Conservation (phyloP, 2,113 vertebrate genomes). For the Panthera leo region DNA sequence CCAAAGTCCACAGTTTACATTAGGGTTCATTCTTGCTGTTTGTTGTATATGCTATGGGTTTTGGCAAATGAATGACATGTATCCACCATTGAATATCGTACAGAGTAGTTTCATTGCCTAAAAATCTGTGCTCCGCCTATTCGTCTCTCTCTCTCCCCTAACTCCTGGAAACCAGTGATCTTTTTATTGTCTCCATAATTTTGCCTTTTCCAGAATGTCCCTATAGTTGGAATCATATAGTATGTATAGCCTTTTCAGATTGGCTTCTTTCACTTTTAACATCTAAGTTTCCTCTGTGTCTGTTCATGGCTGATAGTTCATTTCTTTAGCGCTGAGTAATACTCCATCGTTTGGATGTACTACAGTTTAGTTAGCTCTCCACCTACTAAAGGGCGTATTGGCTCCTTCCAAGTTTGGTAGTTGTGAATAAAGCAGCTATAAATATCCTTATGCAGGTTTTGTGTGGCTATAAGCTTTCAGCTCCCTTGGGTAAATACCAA, state of each 20-base stretch:
- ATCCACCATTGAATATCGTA: not conserved
- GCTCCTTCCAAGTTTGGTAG: not conserved
- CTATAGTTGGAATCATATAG: not conserved
- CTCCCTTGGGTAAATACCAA: not conserved
- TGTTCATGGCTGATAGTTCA: not conserved
- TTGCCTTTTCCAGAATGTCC: not conserved
- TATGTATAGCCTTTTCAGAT: not conserved
- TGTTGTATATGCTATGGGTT: not conserved
- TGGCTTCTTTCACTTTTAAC: not conserved
- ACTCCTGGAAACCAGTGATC: not conserved
- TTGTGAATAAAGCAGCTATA: not conserved
- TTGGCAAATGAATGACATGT: not conserved
- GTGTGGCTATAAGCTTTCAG: not conserved
- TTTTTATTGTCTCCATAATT: not conserved
- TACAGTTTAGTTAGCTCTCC: not conserved
- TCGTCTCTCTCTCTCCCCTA: not conserved
- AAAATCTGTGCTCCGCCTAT: not conserved
- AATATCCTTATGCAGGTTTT: not conserved
- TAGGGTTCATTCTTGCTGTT: not conserved
- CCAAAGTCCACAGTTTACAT: not conserved
- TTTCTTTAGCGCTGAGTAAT: not conserved
- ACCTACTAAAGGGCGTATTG: not conserved
- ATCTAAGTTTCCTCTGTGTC: not conserved
- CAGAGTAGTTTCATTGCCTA: not conserved
- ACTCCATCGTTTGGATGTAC: not conserved